phyloP scores from a whole-genome alignment of 2,113 vertebrate genomes.

The Pycnonotus jocosus region DNA sequence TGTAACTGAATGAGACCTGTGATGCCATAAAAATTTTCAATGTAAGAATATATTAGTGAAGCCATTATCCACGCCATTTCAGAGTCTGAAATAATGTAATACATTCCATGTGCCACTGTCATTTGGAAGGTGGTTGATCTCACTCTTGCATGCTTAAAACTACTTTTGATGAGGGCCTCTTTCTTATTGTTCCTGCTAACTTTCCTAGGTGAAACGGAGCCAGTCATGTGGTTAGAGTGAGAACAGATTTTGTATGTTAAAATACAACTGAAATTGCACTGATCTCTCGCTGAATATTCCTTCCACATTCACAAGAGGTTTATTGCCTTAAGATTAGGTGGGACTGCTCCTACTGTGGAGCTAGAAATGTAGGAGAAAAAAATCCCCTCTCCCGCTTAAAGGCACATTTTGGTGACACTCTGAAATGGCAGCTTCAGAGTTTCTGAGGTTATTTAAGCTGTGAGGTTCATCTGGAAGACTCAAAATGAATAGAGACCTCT shows the following conservation, averaged over 20 bases:
- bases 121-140: background rate
- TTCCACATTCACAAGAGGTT: background rate
- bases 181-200: background rate
- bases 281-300: background rate
- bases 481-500: background rate
- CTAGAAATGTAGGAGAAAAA: background rate
- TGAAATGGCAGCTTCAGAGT: background rate
- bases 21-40: background rate
- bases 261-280: background rate
- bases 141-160: background rate
- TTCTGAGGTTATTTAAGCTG: background rate
- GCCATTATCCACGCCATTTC: background rate
- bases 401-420: background rate
- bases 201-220: background rate
- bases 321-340: background rate
- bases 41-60: slow-evolving; percentile 22
- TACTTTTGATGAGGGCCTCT: background rate
- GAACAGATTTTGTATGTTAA: background rate
- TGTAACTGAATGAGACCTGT: background rate
- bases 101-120: background rate
- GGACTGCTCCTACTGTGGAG: background rate
- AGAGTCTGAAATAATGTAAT: slow-evolving; percentile 7
- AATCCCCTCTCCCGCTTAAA: background rate
- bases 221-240: background rate
- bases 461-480: background rate